Conservation (phyloP, 2,888 invertebrate species). For the Watsonalla cultraria region DNA sequence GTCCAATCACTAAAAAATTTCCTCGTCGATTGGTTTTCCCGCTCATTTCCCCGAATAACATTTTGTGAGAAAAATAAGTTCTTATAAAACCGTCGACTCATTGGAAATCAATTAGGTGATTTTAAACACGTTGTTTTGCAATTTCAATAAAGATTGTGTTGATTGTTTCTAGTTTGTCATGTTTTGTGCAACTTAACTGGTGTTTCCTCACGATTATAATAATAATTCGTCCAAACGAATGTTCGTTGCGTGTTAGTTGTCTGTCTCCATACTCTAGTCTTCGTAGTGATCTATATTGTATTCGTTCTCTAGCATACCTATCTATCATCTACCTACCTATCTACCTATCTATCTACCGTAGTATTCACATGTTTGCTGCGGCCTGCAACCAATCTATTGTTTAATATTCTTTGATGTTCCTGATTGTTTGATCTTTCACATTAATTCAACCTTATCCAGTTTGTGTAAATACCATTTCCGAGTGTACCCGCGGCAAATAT, state of each 20-base stretch:
- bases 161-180: too few species aligned
- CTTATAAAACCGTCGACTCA: background rate
- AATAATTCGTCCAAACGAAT: background rate
- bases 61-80: background rate
- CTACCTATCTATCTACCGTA: conserved; percentile 11
- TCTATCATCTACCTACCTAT: conserved; percentile 2
- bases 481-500: conserved; percentile 14
- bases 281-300: conserved; percentile 48
- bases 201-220: background rate
- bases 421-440: background rate
- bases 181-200: too few species aligned
- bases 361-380: conserved; percentile 21
- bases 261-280: conserved; percentile 42
- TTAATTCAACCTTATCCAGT: conserved; percentile 3
- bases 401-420: background rate
- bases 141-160: too few species aligned
- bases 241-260: background rate
- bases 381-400: background rate
- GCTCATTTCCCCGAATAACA: background rate
- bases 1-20: background rate
- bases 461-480: conserved; percentile 9
- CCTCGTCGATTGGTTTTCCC: background rate
- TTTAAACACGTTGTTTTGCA: background rate
- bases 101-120: background rate
- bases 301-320: conserved; percentile 43